These are phyloP conservation scores for Atlantisia rogersi DNA, from an alignment of 2,113 vertebrate genomes.

Conservation along the genomic window DNA sequence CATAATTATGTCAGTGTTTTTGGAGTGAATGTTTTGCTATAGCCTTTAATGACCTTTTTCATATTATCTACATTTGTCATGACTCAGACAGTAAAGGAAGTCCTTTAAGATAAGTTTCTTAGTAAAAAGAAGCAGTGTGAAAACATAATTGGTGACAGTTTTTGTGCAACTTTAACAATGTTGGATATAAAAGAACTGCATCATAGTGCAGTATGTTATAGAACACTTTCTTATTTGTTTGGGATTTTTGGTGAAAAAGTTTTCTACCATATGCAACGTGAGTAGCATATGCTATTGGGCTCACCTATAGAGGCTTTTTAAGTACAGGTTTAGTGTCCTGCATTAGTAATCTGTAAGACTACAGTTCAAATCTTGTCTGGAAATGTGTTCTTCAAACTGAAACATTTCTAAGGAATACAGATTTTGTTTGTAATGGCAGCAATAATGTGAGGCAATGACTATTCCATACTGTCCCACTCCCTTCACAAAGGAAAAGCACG, in stretches of 20 bases:
- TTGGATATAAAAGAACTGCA: not conserved
- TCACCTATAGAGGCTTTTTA: not conserved
- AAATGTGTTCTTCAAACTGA: not conserved
- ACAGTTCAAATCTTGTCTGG: not conserved
- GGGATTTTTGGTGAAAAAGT: not conserved
- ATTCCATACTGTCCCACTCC: not conserved
- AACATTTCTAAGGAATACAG: not conserved
- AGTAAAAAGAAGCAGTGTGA: not conserved
- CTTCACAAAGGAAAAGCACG: rapidly evolving
- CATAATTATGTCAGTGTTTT: not conserved
- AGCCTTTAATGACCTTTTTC: not conserved
- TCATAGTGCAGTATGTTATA: not conserved
- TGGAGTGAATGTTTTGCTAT: not conserved
- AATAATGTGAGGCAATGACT: not conserved
- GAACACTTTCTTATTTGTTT: not conserved
- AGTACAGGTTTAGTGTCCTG: not conserved
- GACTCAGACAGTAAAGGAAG: not conserved
- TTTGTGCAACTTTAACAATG: not conserved
- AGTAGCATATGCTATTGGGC: not conserved
- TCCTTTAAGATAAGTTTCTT: not conserved
- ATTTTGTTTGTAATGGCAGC: not conserved
- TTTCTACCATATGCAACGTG: rapidly evolving
- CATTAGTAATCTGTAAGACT: not conserved
- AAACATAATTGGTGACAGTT: not conserved
- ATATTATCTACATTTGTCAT: not conserved